Percentiles rank a stretch among this genome's conserved stretches.
phyloP scores from a whole-genome alignment of 2,113 vertebrate genomes.

The Mustela lutreola region DNA sequence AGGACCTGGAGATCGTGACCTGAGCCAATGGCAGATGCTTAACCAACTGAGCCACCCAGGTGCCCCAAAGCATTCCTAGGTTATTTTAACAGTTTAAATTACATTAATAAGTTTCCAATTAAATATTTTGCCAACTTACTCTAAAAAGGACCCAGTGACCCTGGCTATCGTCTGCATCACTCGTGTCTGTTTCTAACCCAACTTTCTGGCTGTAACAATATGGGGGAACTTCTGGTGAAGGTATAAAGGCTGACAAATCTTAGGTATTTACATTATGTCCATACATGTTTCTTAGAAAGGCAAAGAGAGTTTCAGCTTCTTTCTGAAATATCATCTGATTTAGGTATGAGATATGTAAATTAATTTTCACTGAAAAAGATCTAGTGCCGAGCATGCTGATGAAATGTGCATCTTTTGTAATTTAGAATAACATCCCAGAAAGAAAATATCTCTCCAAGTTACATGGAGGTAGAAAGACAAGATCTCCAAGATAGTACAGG shows the following conservation, averaged over 20 bases:
- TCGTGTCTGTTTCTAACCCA: neutral
- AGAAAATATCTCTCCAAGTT: neutral
- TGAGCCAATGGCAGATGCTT: neutral
- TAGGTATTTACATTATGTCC: neutral
- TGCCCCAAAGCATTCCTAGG: neutral
- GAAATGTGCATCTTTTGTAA: neutral
- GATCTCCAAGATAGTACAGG: neutral
- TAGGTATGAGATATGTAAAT: neutral
- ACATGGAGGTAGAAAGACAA: neutral
- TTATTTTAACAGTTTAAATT: slow-evolving; percentile 60
- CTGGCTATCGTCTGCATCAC: neutral
- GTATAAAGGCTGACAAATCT: neutral
- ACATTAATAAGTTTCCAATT: slow-evolving; percentile 10
- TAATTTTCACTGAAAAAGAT: slow-evolving; percentile 34
- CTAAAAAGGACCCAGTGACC: slow-evolving; percentile 30
- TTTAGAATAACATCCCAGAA: neutral
- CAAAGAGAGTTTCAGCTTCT: neutral
- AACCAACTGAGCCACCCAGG: neutral
- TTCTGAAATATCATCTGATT: slow-evolving; percentile 34
- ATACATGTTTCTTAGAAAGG: neutral
- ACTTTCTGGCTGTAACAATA: neutral
- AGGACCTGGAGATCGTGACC: neutral
- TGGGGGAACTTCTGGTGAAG: neutral
- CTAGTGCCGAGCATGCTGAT: neutral
- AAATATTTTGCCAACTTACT: slow-evolving; percentile 56